Conservation (phyloP, 2,888 invertebrate genomes). For the Adelognathus sp. region DNA sequence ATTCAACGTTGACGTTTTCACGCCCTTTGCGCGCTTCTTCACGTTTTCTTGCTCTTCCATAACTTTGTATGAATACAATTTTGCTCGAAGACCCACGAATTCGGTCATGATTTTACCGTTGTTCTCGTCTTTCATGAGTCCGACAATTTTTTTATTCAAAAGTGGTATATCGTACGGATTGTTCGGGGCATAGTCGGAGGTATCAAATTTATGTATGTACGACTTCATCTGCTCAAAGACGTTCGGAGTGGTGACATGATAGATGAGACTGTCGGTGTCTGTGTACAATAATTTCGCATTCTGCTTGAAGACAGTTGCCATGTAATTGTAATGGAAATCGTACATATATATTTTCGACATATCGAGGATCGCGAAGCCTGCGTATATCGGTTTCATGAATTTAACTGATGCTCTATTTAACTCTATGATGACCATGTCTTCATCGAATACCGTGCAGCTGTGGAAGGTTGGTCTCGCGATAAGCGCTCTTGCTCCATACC, state of each 20-base stretch:
- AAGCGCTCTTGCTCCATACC: conserved; percentile 68
- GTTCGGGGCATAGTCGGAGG: too few relatives aligned
- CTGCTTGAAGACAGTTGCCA: not conserved
- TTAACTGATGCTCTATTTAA: too few relatives aligned
- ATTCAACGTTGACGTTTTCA: too few relatives aligned
- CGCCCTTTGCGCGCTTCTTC: too few relatives aligned
- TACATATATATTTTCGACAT: too few relatives aligned
- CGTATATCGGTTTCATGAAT: too few relatives aligned
- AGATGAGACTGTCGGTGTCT: too few relatives aligned
- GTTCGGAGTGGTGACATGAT: conserved; percentile 33
- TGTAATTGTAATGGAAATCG: too few relatives aligned
- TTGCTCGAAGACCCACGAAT: too few relatives aligned
- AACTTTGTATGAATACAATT: conserved; percentile 8
- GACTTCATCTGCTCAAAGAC: conserved; percentile 51
- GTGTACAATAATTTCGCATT: not conserved
- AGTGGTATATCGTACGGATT: conserved; percentile 48
- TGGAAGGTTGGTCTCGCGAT: conserved; percentile 72
- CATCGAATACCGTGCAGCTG: conserved; percentile 66
- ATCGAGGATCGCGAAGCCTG: too few relatives aligned
- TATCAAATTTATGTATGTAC: conserved; percentile 50
- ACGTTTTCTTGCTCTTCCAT: too few relatives aligned
- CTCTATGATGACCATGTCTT: conserved; percentile 73
- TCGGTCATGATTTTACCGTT: conserved; percentile 31
- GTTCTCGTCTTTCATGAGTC: too few relatives aligned
- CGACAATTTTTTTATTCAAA: conserved; percentile 40